These are phyloP conservation scores for Drosophila mettleri DNA, from an alignment of 2,888 invertebrate species.

Conservation along the genomic window DNA sequence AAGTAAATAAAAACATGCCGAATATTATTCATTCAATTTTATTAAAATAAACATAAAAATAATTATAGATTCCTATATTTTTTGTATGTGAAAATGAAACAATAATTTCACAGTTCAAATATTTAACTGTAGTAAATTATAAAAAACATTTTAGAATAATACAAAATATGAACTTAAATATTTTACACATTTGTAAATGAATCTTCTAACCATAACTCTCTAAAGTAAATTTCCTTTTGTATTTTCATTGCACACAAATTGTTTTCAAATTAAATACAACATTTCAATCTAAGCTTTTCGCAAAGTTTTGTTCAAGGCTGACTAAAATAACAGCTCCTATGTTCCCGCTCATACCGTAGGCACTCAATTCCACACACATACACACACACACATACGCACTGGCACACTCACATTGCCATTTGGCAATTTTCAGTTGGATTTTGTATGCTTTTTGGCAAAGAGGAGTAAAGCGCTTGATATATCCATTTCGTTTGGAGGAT, in stretches of 20 bases:
- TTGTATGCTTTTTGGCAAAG: constrained; percentile 57
- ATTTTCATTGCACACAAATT: constrained; percentile 11
- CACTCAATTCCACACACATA: constrained; percentile 22
- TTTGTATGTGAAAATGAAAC: too few species aligned
- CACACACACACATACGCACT: constrained; percentile 11
- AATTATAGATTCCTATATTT: too few species aligned
- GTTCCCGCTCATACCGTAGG: background rate
- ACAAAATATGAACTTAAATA: background rate
- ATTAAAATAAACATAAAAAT: too few species aligned
- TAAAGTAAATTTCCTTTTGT: background rate
- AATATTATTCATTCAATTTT: too few species aligned
- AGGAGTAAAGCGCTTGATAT: constrained; percentile 60
- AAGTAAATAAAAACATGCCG: too few species aligned
- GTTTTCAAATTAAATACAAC: constrained; percentile 27
- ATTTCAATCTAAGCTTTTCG: constrained; percentile 26
- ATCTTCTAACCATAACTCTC: background rate
- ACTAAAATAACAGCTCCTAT: constrained; percentile 39
- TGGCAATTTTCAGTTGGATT: constrained; percentile 64
- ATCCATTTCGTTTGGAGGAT: constrained; percentile 77
- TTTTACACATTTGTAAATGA: background rate
- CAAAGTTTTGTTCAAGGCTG: constrained; percentile 32
- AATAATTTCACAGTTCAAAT: too few species aligned
- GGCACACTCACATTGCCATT: constrained; percentile 52
- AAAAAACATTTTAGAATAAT: too few species aligned
- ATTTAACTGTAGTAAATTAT: too few species aligned